Evolutionary conservation across 2,888 invertebrate genomes (phyloP).

Genomic region (Criorhina ranunculi): DNA sequence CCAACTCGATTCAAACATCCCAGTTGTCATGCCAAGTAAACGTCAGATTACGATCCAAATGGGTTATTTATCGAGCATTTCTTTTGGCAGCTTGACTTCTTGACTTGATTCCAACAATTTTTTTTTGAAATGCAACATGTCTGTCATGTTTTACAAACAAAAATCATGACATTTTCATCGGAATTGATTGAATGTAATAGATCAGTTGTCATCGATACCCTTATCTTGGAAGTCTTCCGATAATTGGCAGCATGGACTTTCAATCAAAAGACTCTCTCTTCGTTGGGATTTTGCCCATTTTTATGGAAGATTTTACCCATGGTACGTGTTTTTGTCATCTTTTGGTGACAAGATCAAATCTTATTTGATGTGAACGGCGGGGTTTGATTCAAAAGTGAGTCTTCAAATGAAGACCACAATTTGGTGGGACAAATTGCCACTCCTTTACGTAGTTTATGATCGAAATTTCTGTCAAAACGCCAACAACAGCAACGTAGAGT

Average conservation of each 20-base stretch:
- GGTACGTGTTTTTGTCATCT: neutral
- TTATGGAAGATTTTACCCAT: too few relatives aligned
- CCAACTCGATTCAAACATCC: slow-evolving; percentile 3
- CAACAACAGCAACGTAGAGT: too few relatives aligned
- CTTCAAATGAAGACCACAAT: too few relatives aligned
- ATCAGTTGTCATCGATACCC: slow-evolving; percentile 4
- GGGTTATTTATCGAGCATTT: slow-evolving; percentile 65
- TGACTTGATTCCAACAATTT: slow-evolving; percentile 23
- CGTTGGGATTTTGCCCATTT: slow-evolving; percentile 22
- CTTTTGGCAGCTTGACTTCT: slow-evolving; percentile 38
- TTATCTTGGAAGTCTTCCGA: slow-evolving; percentile 2
- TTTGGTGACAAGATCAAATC: neutral
- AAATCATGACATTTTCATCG: neutral
- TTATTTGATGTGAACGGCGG: too few relatives aligned
- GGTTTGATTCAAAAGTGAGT: too few relatives aligned
- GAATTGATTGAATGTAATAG: slow-evolving; percentile 12
- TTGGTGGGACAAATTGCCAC: too few relatives aligned
- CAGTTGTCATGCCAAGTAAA: slow-evolving; percentile 6
- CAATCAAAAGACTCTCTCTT: slow-evolving; percentile 37
- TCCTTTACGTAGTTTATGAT: too few relatives aligned
- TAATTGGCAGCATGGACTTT: slow-evolving; percentile 21
- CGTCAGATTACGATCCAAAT: slow-evolving; percentile 65
- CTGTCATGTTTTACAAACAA: neutral
- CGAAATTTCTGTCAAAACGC: too few relatives aligned
- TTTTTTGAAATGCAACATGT: neutral